These are phyloP conservation scores for Bilobella aurantiaca DNA, from an alignment of 1,140 invertebrate species.

Conservation along the genomic window DNA sequence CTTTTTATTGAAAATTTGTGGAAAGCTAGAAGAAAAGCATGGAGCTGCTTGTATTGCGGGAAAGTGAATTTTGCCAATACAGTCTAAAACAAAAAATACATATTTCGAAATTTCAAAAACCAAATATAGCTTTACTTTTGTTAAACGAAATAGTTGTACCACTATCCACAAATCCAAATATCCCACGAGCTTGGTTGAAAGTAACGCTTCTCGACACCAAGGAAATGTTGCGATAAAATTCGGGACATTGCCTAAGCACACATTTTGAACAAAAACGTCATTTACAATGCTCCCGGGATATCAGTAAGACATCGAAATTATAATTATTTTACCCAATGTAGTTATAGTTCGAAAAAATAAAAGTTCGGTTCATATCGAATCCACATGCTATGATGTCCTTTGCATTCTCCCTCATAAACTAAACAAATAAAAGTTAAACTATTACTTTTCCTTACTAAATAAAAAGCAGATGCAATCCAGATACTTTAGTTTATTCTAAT, in stretches of 20 bases:
- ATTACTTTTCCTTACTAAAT: too few relatives aligned
- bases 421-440: too few relatives aligned
- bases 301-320: neutral
- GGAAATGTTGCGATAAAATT: constrained; percentile 87
- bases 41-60: constrained; percentile 94
- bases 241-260: constrained; percentile 58
- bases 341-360: constrained; percentile 90
- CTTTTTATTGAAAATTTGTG: constrained; percentile 73
- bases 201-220: constrained; percentile 88
- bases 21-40: constrained; percentile 88
- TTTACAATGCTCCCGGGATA: neutral
- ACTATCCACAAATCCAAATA: constrained; percentile 95
- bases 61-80: constrained; percentile 94
- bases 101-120: neutral
- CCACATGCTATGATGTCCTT: constrained; percentile 98
- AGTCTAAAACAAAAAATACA: constrained; percentile 41
- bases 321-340: constrained; percentile 71
- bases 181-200: constrained; percentile 82
- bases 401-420: constrained; percentile 75
- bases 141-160: too few relatives aligned
- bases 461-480: too few relatives aligned
- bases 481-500: too few relatives aligned
- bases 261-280: constrained; percentile 10
- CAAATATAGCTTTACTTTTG: neutral
- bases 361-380: constrained; percentile 92